A percentile compares a stretch with the other conserved stretches of the same genome.
Evolutionary conservation across 2,797 vertebrate species (phyloP).

Genomic region (Apogon hyalosoma): DNA sequence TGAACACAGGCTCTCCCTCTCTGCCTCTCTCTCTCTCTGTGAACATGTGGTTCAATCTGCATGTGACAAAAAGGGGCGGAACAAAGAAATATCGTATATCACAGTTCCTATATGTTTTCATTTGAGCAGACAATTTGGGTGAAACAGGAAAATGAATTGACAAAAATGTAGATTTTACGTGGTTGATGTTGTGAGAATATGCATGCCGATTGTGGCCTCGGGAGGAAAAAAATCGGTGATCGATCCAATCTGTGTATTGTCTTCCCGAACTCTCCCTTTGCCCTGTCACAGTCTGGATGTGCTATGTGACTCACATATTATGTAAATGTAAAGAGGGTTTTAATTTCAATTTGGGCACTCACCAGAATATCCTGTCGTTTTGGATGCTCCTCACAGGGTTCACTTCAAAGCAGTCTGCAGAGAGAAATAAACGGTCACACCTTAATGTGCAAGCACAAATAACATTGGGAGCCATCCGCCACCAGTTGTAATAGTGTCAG

Average conservation of each 20-base stretch:
- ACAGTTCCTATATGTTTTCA: slow-evolving; percentile 13
- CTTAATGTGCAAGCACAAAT: slow-evolving; percentile 69
- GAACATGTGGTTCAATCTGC: slow-evolving; percentile 62
- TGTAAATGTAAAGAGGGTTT: slow-evolving; percentile 64
- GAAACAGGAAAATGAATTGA: slow-evolving; percentile 8
- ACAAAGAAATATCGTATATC: slow-evolving; percentile 24
- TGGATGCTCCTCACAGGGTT: slow-evolving; percentile 63
- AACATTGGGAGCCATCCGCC: slow-evolving; percentile 46
- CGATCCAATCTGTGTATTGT: slow-evolving; percentile 26
- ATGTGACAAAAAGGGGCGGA: slow-evolving; percentile 45
- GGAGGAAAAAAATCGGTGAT: slow-evolving; percentile 24
- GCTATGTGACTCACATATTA: slow-evolving; percentile 45
- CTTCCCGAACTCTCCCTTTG: slow-evolving; percentile 11
- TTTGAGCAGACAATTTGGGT: slow-evolving; percentile 24
- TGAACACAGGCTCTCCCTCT: slow-evolving; percentile 37
- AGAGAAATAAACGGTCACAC: slow-evolving; percentile 74
- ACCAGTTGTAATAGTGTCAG: slow-evolving; percentile 60
- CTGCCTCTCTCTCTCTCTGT: slow-evolving; percentile 14
- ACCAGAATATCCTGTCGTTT: slow-evolving; percentile 66
- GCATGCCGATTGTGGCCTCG: slow-evolving; percentile 26
- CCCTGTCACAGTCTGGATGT: slow-evolving; percentile 20
- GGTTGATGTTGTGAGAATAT: slow-evolving; percentile 20
- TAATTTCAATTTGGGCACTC: slow-evolving; percentile 72
- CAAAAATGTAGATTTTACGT: slow-evolving; percentile 23
- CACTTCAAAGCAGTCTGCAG: slow-evolving; percentile 76